A percentile compares a stretch with the other conserved stretches of the same genome.
These are phyloP conservation scores for Neodon shergylaensis DNA, from an alignment of 2,113 vertebrate genomes.

Conservation along the genomic window DNA sequence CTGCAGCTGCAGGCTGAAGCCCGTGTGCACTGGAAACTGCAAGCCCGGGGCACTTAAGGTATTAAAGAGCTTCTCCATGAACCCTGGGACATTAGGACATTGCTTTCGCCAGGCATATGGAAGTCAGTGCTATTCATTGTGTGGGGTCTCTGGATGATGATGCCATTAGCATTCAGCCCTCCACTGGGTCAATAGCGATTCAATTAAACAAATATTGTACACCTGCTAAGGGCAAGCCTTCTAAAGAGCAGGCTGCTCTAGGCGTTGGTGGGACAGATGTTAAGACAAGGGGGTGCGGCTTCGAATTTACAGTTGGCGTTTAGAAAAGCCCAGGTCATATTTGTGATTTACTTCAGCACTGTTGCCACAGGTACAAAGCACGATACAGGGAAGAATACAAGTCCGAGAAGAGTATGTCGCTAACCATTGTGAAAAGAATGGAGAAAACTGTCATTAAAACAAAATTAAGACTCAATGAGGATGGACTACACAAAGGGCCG, in stretches of 20 bases:
- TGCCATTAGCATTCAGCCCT: not conserved
- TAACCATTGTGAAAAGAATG: not conserved
- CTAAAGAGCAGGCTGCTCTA: not conserved
- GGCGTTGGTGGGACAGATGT: not conserved
- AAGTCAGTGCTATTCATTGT: not conserved
- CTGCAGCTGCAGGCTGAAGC: rapidly evolving
- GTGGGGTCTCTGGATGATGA: not conserved
- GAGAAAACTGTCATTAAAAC: not conserved
- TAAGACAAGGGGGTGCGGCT: not conserved
- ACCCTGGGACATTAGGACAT: not conserved
- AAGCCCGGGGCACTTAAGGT: not conserved
- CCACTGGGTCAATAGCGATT: not conserved
- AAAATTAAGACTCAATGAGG: not conserved
- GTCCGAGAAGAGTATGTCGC: not conserved
- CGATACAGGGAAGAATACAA: not conserved
- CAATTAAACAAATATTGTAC: not conserved
- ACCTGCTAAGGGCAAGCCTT: not conserved
- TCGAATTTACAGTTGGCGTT: not conserved
- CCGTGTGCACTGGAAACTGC: not conserved
- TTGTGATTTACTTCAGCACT: not conserved
- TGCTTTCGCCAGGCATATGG: not conserved
- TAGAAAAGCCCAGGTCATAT: not conserved
- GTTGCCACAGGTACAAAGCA: not conserved
- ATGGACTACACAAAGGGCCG: not conserved
- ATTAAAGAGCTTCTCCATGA: not conserved